Conservation (phyloP, 2,797 vertebrate genomes). For the Channa striata region DNA sequence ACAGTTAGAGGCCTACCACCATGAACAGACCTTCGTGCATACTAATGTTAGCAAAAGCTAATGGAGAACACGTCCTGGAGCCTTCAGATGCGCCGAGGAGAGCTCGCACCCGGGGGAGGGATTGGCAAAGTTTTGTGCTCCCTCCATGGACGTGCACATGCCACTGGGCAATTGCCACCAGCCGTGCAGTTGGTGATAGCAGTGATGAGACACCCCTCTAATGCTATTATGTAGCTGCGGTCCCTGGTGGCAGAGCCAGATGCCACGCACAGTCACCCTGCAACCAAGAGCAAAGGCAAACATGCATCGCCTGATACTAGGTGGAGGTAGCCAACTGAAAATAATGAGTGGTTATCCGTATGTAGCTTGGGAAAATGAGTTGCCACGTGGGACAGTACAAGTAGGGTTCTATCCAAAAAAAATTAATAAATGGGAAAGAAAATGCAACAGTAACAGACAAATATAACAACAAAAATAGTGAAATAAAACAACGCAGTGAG, state of each 20-base stretch:
- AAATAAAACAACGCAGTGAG: too few relatives aligned
- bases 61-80: conserved; percentile 48
- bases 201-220: conserved; percentile 63
- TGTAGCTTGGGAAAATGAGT: too few relatives aligned
- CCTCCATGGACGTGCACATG: conserved; percentile 34
- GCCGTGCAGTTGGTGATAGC: conserved; percentile 49
- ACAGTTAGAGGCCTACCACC: conserved; percentile 21
- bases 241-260: conserved; percentile 57
- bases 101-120: conserved; percentile 55
- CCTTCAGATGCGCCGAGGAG: conserved; percentile 45
- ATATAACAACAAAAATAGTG: too few relatives aligned
- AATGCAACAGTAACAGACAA: too few relatives aligned
- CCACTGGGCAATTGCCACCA: conserved; percentile 60
- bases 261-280: conserved; percentile 47
- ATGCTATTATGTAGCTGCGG: conserved; percentile 62
- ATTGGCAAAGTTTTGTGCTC: conserved; percentile 49
- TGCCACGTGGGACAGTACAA: too few relatives aligned
- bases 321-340: conserved; percentile 39
- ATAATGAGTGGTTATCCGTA: conserved; percentile 52
- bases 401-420: too few relatives aligned
- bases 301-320: conserved; percentile 25
- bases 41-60: conserved; percentile 57
- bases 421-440: too few relatives aligned
- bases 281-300: conserved; percentile 52
- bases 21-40: conserved; percentile 50